Evolutionary conservation across 2,888 invertebrate genomes (phyloP), one percentile per base, ranked within the genome.

Genomic region (Cephus pulcher): DNA sequence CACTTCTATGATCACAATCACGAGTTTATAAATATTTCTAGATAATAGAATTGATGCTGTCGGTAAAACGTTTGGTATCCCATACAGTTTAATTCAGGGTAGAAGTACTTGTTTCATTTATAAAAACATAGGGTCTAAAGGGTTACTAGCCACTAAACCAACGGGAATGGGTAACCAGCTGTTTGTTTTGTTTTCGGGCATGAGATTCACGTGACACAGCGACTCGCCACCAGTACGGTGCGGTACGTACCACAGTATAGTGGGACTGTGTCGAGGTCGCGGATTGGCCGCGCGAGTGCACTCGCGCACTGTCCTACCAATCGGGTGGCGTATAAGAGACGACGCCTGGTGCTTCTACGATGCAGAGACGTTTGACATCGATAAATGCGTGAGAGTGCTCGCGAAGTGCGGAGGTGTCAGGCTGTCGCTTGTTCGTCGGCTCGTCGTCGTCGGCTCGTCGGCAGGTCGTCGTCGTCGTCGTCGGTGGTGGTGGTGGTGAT

Each of bases 131-230:
- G 71, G 34, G 23, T 32, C 74, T 74, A 32, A 76, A 71, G 75
- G 68, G 30, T 32, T 76, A 37, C 69, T 23, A 56, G 23, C 56
- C 23, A 56, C 23, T 56, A 56, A 56, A 56, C 56, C 56, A 23
- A 56, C 34, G 71, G 33, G 23, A 74, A 35, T 68, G 75, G 71
- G 34, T 76, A 40, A 76, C 90, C 91, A 92, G 92, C 92, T 93
- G 92, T 93, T 92, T 94, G 94, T 94, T 94, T 94, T 94, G 94
- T 94, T 94, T 94, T 93, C 93, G 93, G 94, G 94, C 94, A 94
- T 94, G 94, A 93, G 93, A 94, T 94, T 95, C 94, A 95, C 94
- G 94, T 95, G 94, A 94, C 94, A 88, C 56, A 23, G 56, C 56
- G 56, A 56, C 56, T 56, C 56, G 85, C 76, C 87, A 86, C 84